Conservation (phyloP, 35 echinoderm and acorn worm genomes). For the Apostichopus parvimensis region DNA sequence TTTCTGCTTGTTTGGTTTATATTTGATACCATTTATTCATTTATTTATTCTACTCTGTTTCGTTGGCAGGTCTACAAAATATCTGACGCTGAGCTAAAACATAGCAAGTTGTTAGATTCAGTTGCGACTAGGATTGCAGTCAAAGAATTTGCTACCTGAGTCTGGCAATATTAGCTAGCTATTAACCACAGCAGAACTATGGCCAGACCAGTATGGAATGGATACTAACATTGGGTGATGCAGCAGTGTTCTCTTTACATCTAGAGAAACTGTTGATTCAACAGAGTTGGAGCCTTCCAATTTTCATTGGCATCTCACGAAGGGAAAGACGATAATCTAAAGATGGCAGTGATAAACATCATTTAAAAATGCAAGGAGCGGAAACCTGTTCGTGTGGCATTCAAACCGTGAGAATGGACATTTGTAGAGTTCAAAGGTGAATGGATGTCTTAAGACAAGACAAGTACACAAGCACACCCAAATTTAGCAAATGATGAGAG, state of each 20-base stretch:
- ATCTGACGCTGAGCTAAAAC: background rate
- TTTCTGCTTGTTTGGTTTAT: too few relatives aligned
- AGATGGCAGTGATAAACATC: too few relatives aligned
- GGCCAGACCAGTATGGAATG: too few relatives aligned
- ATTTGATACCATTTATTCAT: background rate
- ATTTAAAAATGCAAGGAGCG: too few relatives aligned
- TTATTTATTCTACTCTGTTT: background rate
- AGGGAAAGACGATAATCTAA: too few relatives aligned
- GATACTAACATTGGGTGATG: background rate
- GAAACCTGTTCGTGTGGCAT: too few relatives aligned
- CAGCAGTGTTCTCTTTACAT: background rate
- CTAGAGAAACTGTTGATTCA: background rate
- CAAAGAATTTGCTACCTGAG: constrained; percentile 44
- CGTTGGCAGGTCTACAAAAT: constrained; percentile 33
- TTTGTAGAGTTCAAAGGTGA: too few relatives aligned
- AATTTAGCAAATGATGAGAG: too few relatives aligned
- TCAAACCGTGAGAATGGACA: too few relatives aligned
- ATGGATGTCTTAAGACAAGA: too few relatives aligned
- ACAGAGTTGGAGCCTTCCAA: background rate
- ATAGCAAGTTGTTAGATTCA: constrained; percentile 43
- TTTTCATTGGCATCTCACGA: background rate
- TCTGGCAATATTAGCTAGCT: background rate
- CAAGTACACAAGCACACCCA: too few relatives aligned
- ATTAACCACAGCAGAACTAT: background rate
- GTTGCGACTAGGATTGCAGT: constrained; percentile 45